Conservation (phyloP, 2,888 invertebrate species). For the Oscheius sp. region DNA sequence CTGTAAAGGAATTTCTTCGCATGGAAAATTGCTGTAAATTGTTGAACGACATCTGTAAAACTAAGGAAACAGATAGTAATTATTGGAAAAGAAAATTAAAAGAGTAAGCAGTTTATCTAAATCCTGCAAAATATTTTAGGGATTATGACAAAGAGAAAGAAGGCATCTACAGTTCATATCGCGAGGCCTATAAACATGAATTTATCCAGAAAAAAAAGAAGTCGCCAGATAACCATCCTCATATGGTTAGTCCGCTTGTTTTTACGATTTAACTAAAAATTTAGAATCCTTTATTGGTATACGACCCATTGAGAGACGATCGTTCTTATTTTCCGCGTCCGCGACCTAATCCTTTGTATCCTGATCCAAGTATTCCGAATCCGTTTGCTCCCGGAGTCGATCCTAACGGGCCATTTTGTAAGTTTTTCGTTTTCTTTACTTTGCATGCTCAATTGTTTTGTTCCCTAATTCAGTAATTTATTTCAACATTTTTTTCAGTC, state of each 20-base stretch:
- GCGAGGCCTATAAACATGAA: conserved; percentile 14
- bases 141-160: conserved; percentile 5
- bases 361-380: background rate
- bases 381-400: background rate
- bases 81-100: conserved; percentile 12
- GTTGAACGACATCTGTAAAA: conserved; percentile 9
- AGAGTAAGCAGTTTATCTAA: background rate
- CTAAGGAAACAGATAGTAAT: background rate
- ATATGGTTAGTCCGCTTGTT: background rate
- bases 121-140: background rate
- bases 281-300: background rate
- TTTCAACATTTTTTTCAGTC: conserved; percentile 12
- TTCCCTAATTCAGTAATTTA: background rate
- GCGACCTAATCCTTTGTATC: background rate
- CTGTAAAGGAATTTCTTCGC: conserved; percentile 2
- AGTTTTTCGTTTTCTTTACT: background rate
- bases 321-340: background rate
- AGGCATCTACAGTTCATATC: background rate
- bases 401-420: conserved; percentile 4
- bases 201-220: conserved; percentile 2
- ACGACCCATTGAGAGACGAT: background rate
- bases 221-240: background rate
- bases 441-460: background rate
- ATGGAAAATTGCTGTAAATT: conserved; percentile 6
- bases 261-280: background rate